phyloP scores from a whole-genome alignment of 2,797 vertebrate genomes.

The Sebastes cheni region DNA sequence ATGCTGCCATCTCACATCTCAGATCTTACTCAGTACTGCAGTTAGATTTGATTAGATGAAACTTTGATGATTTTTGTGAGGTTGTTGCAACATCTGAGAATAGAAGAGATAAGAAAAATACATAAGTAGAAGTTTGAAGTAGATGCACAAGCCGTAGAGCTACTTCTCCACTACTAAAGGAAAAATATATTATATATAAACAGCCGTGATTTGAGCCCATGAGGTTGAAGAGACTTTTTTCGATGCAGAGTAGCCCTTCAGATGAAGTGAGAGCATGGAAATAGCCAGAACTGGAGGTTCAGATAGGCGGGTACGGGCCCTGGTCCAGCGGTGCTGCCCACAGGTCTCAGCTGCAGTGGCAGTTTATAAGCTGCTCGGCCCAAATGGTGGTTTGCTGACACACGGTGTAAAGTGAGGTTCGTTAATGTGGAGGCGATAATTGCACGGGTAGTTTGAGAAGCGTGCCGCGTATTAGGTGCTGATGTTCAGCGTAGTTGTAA shows the following conservation, averaged over 20 bases:
- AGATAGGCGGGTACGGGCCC: constrained; percentile 16
- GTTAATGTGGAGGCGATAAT: constrained; percentile 69
- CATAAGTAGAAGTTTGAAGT: background rate
- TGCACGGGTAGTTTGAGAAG: constrained; percentile 42
- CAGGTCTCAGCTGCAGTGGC: constrained; percentile 51
- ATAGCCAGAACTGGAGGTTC: background rate
- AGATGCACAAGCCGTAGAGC: background rate
- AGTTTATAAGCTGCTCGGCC: constrained; percentile 52
- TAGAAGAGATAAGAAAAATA: background rate
- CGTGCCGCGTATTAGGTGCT: constrained; percentile 34
- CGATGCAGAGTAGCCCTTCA: background rate
- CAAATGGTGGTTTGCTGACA: constrained; percentile 54
- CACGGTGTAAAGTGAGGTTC: constrained; percentile 49
- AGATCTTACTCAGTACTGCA: background rate
- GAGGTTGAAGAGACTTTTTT: background rate
- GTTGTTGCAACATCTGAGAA: background rate
- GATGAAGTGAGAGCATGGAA: constrained; percentile 3
- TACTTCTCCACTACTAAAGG: background rate
- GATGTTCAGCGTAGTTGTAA: background rate
- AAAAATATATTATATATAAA: background rate
- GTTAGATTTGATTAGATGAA: background rate
- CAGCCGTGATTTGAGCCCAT: background rate
- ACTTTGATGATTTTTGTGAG: background rate
- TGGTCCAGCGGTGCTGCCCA: constrained; percentile 39
- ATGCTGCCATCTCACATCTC: constrained; percentile 8